Evolutionary conservation across 2,797 vertebrate species (phyloP), one percentile per base, ranked within the genome.

Genomic region (Hozukius guyotensis): DNA sequence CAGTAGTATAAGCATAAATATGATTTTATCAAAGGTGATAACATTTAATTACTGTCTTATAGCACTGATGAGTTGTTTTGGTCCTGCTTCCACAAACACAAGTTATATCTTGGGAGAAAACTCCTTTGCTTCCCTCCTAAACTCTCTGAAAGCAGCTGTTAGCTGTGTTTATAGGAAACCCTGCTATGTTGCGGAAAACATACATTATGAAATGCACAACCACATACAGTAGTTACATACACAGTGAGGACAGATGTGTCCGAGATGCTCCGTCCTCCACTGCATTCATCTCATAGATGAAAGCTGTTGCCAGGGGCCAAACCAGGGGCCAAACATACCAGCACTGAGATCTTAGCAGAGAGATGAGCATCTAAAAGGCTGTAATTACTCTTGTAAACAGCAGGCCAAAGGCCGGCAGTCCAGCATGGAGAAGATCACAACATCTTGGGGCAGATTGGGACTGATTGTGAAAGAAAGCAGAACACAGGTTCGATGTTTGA

Each of bases 321-420:
- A 90, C 93, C 86, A 72, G 76, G 73, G 91, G 94, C 86, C 76
- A 89, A 84, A 90, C 92, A 95, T 92, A 88, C 92, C 90, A 81
- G 68, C 68, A 16, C 81, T 32, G 38, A 68, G 81, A 81, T 74
- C 75, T 78, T 64, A 77, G 73, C 77, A 59, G 75, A 59, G 72
- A 70, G 68, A 80, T 52, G 84, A 85, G 63, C 60, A 77, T 29
- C 64, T 62, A 59, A 83, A 65, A 90, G 81, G 86, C 60, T 89
- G 84, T 93, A 86, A 93, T 94, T 94, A 94, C 81, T 76, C 57
- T 55, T 72, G 49, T 91, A 83, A 93, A 93, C 84, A 83, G 63
- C 77, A 89, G 72, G 52, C 73, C 52, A 34, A 27, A 70, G 65
- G 52, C 72, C n/a, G 53, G 60, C 42, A 71, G 75, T 74, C 78